These are phyloP conservation scores for Phenganax subtilis DNA, from an alignment of 92 coral and sea anemone genomes.

Conservation along the genomic window DNA sequence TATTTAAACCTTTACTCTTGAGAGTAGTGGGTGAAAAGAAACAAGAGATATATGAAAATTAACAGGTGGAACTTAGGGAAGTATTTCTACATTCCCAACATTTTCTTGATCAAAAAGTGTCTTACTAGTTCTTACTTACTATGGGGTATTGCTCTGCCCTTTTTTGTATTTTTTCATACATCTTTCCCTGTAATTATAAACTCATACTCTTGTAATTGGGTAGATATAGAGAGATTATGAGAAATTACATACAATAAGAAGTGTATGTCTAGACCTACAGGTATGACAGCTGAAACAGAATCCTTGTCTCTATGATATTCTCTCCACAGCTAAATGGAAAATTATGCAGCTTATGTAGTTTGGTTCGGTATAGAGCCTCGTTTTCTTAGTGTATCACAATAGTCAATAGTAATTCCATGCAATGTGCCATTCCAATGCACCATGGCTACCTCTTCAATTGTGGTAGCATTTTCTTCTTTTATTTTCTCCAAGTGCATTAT, in stretches of 20 bases:
- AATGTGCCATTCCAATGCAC: not conserved
- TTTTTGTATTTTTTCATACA: conserved; percentile 65
- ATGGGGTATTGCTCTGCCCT: conserved; percentile 62
- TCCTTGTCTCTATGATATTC: conserved; percentile 72
- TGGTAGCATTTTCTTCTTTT: conserved; percentile 56
- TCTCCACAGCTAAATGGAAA: conserved; percentile 66
- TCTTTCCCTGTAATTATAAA: conserved; percentile 48
- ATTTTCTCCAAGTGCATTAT: conserved; percentile 71
- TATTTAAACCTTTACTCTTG: not conserved
- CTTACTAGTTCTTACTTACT: conserved; percentile 43
- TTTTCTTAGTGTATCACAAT: not conserved
- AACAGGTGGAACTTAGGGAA: not conserved
- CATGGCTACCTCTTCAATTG: conserved; percentile 66
- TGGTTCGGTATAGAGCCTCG: not conserved
- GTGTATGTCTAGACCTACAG: conserved; percentile 51
- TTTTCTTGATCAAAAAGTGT: not conserved
- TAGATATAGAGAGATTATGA: not conserved
- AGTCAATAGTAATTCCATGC: not conserved
- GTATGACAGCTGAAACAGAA: conserved; percentile 79
- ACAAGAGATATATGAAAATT: not conserved
- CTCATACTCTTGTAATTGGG: not conserved
- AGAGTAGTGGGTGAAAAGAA: not conserved
- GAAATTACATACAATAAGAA: not conserved
- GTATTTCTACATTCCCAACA: too few relatives aligned
- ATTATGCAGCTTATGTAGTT: not conserved